Conservation (phyloP, 2,113 vertebrate species). For the Harpagus bidentatus region DNA sequence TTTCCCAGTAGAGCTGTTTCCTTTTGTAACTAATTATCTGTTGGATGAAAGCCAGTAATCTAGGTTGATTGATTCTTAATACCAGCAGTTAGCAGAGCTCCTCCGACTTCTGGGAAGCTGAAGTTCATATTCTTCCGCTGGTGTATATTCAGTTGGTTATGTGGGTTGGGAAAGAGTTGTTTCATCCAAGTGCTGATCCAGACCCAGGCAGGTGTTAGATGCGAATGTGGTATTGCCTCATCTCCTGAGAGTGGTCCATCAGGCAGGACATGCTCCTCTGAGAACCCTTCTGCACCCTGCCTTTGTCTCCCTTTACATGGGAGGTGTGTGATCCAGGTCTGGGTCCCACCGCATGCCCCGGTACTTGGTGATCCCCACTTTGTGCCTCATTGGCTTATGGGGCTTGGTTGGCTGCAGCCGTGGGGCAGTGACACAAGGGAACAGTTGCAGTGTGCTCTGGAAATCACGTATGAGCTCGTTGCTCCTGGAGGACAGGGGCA, state of each 20-base stretch:
- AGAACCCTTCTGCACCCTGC: neutral
- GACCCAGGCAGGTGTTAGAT: neutral
- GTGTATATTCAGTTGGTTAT: neutral
- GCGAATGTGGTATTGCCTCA: fast-evolving
- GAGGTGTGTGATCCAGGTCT: neutral
- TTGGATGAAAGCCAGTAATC: neutral
- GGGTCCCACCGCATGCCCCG: neutral
- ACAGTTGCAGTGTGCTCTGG: neutral
- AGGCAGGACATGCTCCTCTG: neutral
- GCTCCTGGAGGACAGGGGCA: neutral
- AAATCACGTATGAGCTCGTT: neutral
- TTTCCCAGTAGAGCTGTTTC: neutral
- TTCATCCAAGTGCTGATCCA: neutral
- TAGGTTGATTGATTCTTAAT: neutral
- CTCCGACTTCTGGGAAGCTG: neutral
- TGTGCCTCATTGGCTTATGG: neutral
- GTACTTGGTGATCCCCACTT: neutral
- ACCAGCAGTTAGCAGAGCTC: neutral
- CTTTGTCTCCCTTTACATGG: neutral
- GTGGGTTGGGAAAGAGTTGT: neutral
- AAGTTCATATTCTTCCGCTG: neutral
- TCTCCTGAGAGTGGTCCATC: neutral
- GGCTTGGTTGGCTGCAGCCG: neutral
- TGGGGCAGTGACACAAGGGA: neutral
- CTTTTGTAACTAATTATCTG: neutral